Evolutionary conservation across 2,888 invertebrate species (phyloP), one percentile per base, ranked within the genome.

Genomic region (Drosophila greeni): DNA sequence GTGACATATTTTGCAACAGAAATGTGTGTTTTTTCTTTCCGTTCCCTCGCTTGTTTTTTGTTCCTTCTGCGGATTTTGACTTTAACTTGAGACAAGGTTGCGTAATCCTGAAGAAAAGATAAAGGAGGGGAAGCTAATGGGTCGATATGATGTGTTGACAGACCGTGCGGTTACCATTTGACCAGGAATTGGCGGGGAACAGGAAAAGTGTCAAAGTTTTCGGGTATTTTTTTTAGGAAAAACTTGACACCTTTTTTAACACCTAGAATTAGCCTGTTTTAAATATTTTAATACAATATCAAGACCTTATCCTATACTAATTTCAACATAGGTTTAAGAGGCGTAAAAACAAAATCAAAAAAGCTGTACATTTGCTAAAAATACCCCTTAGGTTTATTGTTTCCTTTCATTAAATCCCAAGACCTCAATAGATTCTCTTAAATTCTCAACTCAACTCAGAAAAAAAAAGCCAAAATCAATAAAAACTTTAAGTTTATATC

Each of bases 1-100:
- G 85, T 79, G 85, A 85, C 84, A 85, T 70, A 83, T 83, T 83
- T 85, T 52, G 61, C 49, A 66, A 70, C 54, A 60, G 55, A 48
- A 65, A 65, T 65, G 71, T 53, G 71, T 40, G 51, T 51, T 40
- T 59, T 61, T 33, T 43, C 23, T 11, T 23, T 18, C n/a, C 23
- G 12, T 16, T 16, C 20, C 9, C 42, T 39, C n/a, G 20, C 5
- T 11, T 40, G 26, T 43, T n/a, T 61, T 42, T 39, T n/a, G n/a
- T 52, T 34, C 51, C 8, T 31, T 12, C 31, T 20, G 39, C 40
- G 53, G 66, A 42, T 24, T 53, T 62, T 45, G 43, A 51, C 49
- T 68, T 51, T 51, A 51, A 51, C 48, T 62, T 64, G 16, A 45
- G 36, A 57, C 40, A 57, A 39, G 68, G 47, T 66, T 61, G 23